phyloP scores from a whole-genome alignment of 2,797 vertebrate genomes.

The Leptodactylus fallax region DNA sequence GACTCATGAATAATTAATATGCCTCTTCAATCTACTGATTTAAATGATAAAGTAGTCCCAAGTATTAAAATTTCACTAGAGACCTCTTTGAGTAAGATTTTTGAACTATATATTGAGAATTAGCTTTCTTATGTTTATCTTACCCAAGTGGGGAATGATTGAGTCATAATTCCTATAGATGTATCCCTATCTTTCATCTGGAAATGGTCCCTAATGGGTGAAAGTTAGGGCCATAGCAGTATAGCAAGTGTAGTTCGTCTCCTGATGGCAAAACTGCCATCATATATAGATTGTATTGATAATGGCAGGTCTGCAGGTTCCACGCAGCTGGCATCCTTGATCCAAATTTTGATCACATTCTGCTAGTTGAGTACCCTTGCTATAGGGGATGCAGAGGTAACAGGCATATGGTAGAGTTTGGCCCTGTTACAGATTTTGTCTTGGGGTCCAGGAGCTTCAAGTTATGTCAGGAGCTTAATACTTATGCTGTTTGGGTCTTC shows the following conservation, averaged over 20 bases:
- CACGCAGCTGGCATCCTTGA: no score
- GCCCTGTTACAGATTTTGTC: neutral
- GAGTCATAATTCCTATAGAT: neutral
- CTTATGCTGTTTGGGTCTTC: no score
- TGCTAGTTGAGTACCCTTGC: neutral
- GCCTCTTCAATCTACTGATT: slow-evolving; percentile 9
- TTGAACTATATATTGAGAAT: neutral
- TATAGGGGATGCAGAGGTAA: no score
- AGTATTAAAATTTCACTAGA: neutral
- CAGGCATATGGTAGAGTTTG: no score
- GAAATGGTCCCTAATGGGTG: neutral
- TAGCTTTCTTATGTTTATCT: neutral
- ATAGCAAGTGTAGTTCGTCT: neutral
- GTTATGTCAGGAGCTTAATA: neutral
- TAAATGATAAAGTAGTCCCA: slow-evolving; percentile 4
- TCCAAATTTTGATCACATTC: neutral
- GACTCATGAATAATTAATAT: neutral
- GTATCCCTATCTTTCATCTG: neutral
- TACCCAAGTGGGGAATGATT: no score
- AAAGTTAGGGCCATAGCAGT: neutral
- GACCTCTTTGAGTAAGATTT: neutral
- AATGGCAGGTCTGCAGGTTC: no score
- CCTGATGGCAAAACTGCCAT: no score
- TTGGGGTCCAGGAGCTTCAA: neutral
- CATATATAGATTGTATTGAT: no score